phyloP scores from a whole-genome alignment of 2,888 invertebrate species.

The Aleiodes leptofemur region DNA sequence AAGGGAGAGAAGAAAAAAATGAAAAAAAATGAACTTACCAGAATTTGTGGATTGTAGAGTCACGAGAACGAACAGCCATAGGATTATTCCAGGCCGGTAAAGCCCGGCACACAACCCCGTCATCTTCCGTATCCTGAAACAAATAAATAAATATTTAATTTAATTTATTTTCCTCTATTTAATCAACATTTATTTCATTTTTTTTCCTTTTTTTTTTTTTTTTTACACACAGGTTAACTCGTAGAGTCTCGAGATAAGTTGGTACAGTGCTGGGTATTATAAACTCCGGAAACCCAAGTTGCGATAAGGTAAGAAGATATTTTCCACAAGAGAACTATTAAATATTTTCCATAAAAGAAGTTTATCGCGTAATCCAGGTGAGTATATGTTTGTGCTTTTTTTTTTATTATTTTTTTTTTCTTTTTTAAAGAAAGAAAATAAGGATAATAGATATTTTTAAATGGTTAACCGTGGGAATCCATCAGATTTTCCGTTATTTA shows the following conservation, averaged over 20 bases:
- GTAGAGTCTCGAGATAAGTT: background rate
- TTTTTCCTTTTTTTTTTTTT: too few species aligned
- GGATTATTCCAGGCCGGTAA: constrained; percentile 74
- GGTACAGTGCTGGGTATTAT: constrained; percentile 25
- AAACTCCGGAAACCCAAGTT: constrained; percentile 34
- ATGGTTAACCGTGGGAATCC: constrained; percentile 39
- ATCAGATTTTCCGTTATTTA: constrained; percentile 37
- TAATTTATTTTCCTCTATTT: background rate
- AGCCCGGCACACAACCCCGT: constrained; percentile 78
- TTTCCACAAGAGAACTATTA: constrained; percentile 23
- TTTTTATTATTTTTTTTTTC: background rate
- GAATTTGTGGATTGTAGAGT: constrained; percentile 66
- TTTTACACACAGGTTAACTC: background rate
- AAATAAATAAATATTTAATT: constrained; percentile 29
- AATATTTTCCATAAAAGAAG: constrained; percentile 30
- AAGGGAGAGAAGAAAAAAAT: background rate
- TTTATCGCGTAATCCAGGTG: constrained; percentile 40
- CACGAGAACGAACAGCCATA: constrained; percentile 68
- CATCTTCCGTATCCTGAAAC: constrained; percentile 68
- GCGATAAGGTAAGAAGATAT: constrained; percentile 27
- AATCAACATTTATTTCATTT: background rate
- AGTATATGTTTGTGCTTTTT: constrained; percentile 28
- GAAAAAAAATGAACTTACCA: constrained; percentile 64
- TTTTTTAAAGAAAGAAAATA: background rate
- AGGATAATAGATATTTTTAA: constrained; percentile 16